Percentiles rank a stretch among this genome's conserved stretches.
Evolutionary conservation across 2,797 vertebrate genomes (phyloP).

Genomic region (Morelia viridis): DNA sequence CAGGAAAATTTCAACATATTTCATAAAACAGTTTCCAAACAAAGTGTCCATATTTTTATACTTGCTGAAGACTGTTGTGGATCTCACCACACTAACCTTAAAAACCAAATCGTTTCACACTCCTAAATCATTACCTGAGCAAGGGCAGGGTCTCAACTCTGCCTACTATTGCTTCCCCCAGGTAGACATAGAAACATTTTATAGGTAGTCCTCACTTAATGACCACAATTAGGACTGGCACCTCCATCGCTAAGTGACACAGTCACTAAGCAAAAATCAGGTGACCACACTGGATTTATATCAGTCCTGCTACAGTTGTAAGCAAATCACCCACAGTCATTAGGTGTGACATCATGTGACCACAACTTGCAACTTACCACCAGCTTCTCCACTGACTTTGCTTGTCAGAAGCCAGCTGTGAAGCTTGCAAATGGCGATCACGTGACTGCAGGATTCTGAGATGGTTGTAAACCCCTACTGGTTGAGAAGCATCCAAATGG

Average conservation of each 20-base stretch:
- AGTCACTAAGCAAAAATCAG: background rate
- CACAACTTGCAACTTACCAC: background rate
- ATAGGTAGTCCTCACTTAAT: background rate
- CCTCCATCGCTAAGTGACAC: no score
- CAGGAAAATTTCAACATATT: background rate
- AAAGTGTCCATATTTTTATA: background rate
- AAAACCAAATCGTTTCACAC: background rate
- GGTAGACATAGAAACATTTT: background rate
- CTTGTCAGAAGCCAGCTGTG: background rate
- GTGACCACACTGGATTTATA: background rate
- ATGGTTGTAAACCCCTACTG: background rate
- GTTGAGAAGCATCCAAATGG: background rate
- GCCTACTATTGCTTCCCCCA: background rate
- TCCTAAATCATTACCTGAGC: background rate
- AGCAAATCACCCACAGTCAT: background rate
- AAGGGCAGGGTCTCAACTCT: background rate
- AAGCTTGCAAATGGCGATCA: background rate
- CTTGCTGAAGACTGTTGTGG: background rate
- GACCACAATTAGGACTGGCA: background rate
- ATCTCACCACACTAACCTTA: background rate
- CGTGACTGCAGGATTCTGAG: background rate
- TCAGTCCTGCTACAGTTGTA: background rate
- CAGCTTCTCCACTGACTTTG: background rate
- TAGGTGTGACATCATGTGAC: background rate
- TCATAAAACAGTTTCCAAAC: slow-evolving; percentile 7